Evolutionary conservation across 1,140 invertebrate species (phyloP), one percentile per base, ranked within the genome.

Genomic region (Formica selysi): DNA sequence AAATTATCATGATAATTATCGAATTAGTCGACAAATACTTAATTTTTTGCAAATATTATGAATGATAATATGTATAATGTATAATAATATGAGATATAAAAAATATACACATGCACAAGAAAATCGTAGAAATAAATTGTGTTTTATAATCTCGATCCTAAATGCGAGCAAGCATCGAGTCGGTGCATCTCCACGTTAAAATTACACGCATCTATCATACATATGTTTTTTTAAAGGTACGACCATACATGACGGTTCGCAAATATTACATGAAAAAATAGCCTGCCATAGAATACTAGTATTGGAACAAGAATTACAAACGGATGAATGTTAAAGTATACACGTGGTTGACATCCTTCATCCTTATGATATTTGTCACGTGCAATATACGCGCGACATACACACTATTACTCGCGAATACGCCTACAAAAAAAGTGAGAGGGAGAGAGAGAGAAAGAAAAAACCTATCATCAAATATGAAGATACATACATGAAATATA

Each of bases 261-360:
- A 51, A 80, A 44, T 67, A n/a, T 67, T 65, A 41, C 48, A 26
- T 59, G 10, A 80, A 80, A 68, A 73, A 70, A 80, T 57, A 70
- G 16, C 65, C 36, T 22, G 11, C 22, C n/a, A 22, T 41, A 57
- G 51, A 36, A 67, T 51, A 19, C 48, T 16, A 7, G 0, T 64
- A 41, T 68, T 64, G 44, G 16, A 67, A 51, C 76, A 68, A 67
- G 44, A 70, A 70, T 10, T 70, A 26, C 16, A 70, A 80, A 80
- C 65, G 32, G 22, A 70, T 65, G 48, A 38, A 57, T 29, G 44
- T 70, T 70, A 70, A 70, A 16, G 13, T 57, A 57, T 26, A 80
- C 76, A 54, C 44, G 13, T 57, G 29, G 44, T 32, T 80, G 62
- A 80, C 65, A 70, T 80, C 32, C 16, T 57, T 80, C 78, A 57